Evolutionary conservation across 2,888 invertebrate species (phyloP), one percentile per base, ranked within the genome.

Genomic region (Aphodius granarius): DNA sequence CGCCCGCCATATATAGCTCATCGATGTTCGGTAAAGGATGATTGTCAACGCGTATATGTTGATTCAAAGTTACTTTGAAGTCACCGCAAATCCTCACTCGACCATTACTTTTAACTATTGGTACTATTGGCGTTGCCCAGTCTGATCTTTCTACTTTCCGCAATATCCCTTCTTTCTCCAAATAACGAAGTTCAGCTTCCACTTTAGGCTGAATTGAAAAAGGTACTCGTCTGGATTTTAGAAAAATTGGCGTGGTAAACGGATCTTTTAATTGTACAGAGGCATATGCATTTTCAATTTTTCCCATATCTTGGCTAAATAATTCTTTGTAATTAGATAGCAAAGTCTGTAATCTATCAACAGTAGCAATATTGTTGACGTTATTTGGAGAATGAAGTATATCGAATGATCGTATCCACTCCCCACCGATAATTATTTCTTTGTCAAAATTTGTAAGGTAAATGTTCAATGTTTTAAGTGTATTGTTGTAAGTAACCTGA

Each of bases 371-470:
- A 43, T 63, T 68, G 63, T 64, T 63, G 15, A 64, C 75, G 63
- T 76, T 75, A 78, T 81, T 78, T 17, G 65, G 4, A 66, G 81
- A 72, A 16, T 76, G 73, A 43, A 82, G 78, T 15, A 72, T 63
- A 17, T 72, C 13, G n/a, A 72, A 72, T 70, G 76, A 72, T 66
- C 78, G 66, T 71, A 81, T 73, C 81, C 81, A 82, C 66, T 83
- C 78, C 22, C 81, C 73, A 19, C 81, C 82, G 17, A 82, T 75
- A 15, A 82, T 73, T 64, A 79, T 79, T 64, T 79, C 76, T 21
- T 78, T 79, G n/a, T 78, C 75, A 62, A 78, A 73, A 74, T 80
- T 75, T 75, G 80, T 77, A 43, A 81, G 16, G 76, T 75, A 79
- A 72, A 80, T 63, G 21, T 78, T 77, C 66, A 79, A 73, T 17